phyloP scores from a whole-genome alignment of 2,797 vertebrate genomes.

The Sebastes trivittatus region DNA sequence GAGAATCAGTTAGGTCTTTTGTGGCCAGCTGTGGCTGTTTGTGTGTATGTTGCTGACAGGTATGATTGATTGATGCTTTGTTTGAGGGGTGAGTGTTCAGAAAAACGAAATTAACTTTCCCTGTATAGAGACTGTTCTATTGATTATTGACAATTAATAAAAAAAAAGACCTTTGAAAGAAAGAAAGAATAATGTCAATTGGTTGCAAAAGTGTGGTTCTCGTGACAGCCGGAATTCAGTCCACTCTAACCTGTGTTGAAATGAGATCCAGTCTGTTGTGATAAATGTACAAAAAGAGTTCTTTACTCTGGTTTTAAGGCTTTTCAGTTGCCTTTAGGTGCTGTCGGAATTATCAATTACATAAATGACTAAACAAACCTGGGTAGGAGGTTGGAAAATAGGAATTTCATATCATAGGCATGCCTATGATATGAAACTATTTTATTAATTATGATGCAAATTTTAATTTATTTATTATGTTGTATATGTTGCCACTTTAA shows the following conservation, averaged over 20 bases:
- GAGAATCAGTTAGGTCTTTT: too few relatives aligned
- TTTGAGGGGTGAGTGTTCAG: too few relatives aligned
- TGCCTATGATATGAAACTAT: too few relatives aligned
- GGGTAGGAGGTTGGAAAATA: not conserved
- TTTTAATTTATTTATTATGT: not conserved
- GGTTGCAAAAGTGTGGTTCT: conserved; percentile 28
- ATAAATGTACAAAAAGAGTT: not conserved
- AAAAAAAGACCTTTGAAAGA: too few relatives aligned
- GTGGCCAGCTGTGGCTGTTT: too few relatives aligned
- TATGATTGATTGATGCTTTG: too few relatives aligned
- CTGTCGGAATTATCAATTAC: not conserved
- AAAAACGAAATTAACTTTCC: too few relatives aligned
- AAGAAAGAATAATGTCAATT: not conserved
- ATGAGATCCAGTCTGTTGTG: not conserved
- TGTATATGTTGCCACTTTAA: not conserved
- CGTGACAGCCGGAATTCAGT: conserved; percentile 48
- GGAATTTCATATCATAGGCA: not conserved
- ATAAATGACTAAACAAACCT: not conserved
- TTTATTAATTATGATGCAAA: not conserved
- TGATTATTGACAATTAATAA: too few relatives aligned
- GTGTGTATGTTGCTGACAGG: too few relatives aligned
- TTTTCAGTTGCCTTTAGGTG: conserved; percentile 1
- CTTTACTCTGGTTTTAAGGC: not conserved
- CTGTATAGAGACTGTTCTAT: too few relatives aligned
- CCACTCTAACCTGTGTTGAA: conserved; percentile 12